A percentile compares a stretch with the other conserved stretches of the same genome.
Evolutionary conservation across 2,797 vertebrate genomes (phyloP).

Genomic region (Denticeps clupeoides): DNA sequence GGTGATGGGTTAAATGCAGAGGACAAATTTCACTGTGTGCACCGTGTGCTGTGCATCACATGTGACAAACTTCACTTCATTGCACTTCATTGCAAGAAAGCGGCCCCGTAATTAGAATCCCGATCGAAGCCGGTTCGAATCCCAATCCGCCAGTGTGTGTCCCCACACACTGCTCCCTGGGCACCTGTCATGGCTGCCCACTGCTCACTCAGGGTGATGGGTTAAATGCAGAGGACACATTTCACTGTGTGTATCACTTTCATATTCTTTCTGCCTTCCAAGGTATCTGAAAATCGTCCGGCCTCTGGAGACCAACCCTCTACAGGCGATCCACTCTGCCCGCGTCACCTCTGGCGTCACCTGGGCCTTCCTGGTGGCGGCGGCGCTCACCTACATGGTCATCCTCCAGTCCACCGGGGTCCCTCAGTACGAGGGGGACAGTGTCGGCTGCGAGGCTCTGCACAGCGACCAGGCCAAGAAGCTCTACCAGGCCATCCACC

Average conservation of each 20-base stretch:
- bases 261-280: background rate
- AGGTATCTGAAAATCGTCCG: constrained; percentile 57
- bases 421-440: rapidly evolving
- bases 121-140: too few species aligned
- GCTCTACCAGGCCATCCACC: constrained; percentile 40
- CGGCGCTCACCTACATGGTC: constrained; percentile 21
- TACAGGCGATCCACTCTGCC: constrained; percentile 37
- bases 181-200: too few species aligned
- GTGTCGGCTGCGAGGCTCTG: constrained; percentile 23
- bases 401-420: constrained; percentile 17
- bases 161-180: too few species aligned
- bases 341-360: constrained; percentile 33
- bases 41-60: too few species aligned
- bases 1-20: too few species aligned
- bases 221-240: too few species aligned
- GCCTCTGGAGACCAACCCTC: constrained; percentile 28
- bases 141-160: too few species aligned
- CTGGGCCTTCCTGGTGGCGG: constrained; percentile 40
- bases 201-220: too few species aligned
- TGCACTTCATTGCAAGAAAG: too few species aligned
- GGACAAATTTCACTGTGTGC: too few species aligned
- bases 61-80: too few species aligned
- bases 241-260: background rate
- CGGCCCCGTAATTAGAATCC: too few species aligned
- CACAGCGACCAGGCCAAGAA: constrained; percentile 15